Percentiles rank a stretch among this genome's conserved stretches.
phyloP scores from a whole-genome alignment of 1,140 invertebrate genomes.

The Drosophila miranda region DNA sequence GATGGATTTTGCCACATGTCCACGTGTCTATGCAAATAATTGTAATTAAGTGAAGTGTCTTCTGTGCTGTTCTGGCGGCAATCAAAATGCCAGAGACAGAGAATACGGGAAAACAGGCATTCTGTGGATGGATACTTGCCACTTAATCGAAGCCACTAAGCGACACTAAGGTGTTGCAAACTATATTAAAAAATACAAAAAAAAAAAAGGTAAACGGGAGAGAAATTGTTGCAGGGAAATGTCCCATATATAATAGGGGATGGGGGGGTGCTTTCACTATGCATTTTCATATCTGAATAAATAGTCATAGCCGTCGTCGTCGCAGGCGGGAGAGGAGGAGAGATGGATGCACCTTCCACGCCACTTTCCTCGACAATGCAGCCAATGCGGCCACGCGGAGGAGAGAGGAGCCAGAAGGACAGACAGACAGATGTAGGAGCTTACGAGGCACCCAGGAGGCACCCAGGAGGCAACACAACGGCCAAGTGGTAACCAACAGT shows the following conservation, averaged over 20 bases:
- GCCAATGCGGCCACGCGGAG: slow-evolving; percentile 22
- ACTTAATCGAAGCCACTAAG: no score
- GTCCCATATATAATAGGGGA: slow-evolving; percentile 51
- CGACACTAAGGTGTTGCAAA: slow-evolving; percentile 11
- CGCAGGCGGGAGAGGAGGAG: slow-evolving; percentile 4
- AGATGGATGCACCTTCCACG: slow-evolving; percentile 1
- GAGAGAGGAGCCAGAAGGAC: slow-evolving; percentile 1
- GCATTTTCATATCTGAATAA: slow-evolving; percentile 66
- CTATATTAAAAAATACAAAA: neutral
- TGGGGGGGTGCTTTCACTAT: slow-evolving; percentile 68
- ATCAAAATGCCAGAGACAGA: slow-evolving; percentile 29
- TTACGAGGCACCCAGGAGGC: slow-evolving; percentile 24
- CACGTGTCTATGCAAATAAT: slow-evolving; percentile 26
- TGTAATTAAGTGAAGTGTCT: slow-evolving; percentile 47
- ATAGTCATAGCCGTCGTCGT: slow-evolving; percentile 1
- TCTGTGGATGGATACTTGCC: neutral
- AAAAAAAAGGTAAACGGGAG: neutral
- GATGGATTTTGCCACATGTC: neutral
- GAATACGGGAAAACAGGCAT: neutral
- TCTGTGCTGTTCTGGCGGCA: neutral
- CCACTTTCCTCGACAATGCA: no score
- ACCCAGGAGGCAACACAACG: slow-evolving; percentile 22
- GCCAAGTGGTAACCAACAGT: slow-evolving; percentile 72
- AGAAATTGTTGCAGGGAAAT: slow-evolving; percentile 10
- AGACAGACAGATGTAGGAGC: slow-evolving; percentile 41